Base-by-base conservation (phyloP, 2,113 vertebrate species). In the Oryzias celebensis region DNA sequence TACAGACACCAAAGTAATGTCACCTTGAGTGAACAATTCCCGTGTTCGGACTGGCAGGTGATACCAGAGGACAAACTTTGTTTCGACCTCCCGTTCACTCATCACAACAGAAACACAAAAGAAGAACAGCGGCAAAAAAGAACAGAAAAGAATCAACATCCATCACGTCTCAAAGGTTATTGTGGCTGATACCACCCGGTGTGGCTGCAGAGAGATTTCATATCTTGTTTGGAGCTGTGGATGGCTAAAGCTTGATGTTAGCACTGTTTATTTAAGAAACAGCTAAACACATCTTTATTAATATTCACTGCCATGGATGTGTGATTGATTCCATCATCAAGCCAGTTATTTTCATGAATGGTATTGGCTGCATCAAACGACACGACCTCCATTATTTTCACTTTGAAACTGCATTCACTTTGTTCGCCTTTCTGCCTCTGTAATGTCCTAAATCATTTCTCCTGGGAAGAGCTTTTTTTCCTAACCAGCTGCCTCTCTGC, bases 371-470 rank as follows among this genome's bases (percentile, higher is more conserved):
- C 86, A 85, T 87, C 82, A 85, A 88, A 87, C 84, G 68, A 76
- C 46, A 56, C 81, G 84, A 88, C 87, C 85, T 90, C 85, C 73
- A 89, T 89, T 85, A 90, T 87, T 89, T 81, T 83, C 84, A 73
- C 75, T 85, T 87, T 89, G 84, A 88, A 90, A 89, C 85, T 83
- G 85, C 81, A 80, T 84, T 87, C 86, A 77, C 85, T 87, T 89
- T 80, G 84, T 74, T 86, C 82, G 65, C 76, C 75, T 80, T 77
- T 83, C 58, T 60, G 69, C 60, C 77, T 85, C 75, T 84, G 72
- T 84, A 84, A 77, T 82, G 84, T 82, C 84, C 86, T 74, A 82
- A 85, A 85, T 86, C 82, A 83, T 89, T 87, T 87, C 87, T 89
- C 87, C 67, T 57, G 84, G 87, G 87, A 86, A 78, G 75, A 76